Conservation (phyloP, 2,797 vertebrate genomes). For the Pteronotus mesoamericanus region DNA sequence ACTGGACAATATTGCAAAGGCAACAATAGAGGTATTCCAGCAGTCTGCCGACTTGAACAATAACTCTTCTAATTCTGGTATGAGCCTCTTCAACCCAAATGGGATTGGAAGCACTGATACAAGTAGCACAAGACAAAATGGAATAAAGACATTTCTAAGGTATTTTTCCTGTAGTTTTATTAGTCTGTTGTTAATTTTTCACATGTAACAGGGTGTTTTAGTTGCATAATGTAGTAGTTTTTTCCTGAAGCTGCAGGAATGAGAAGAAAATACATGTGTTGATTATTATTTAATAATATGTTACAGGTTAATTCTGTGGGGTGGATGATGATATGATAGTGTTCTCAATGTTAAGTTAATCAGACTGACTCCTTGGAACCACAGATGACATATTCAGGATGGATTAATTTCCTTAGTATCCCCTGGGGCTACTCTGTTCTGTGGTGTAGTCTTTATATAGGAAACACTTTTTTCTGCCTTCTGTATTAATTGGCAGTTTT, state of each 20-base stretch:
- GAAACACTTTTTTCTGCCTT: neutral
- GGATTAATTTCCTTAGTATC: neutral
- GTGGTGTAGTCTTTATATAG: neutral
- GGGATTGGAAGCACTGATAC: conserved; percentile 76
- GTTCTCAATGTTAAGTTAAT: neutral
- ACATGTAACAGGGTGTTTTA: neutral
- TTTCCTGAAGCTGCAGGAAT: neutral
- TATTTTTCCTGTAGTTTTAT: conserved; percentile 64
- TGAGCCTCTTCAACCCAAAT: conserved; percentile 80
- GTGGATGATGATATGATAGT: neutral
- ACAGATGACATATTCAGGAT: neutral
- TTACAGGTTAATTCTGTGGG: neutral
- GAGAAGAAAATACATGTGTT: conserved; percentile 39
- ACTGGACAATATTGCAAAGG: conserved; percentile 85
- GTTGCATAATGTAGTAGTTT: conserved; percentile 37
- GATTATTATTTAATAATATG: conserved; percentile 19
- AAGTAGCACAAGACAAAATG: conserved; percentile 80
- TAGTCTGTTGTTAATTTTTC: neutral
- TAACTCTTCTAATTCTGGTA: conserved; percentile 75
- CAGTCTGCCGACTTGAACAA: conserved; percentile 83
- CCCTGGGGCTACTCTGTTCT: neutral
- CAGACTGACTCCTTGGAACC: no score
- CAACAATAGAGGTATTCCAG: conserved; percentile 84
- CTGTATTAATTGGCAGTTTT: neutral
- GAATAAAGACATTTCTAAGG: conserved; percentile 85